Evolutionary conservation across 2,888 invertebrate species (phyloP).

Genomic region (Elmis aenea): DNA sequence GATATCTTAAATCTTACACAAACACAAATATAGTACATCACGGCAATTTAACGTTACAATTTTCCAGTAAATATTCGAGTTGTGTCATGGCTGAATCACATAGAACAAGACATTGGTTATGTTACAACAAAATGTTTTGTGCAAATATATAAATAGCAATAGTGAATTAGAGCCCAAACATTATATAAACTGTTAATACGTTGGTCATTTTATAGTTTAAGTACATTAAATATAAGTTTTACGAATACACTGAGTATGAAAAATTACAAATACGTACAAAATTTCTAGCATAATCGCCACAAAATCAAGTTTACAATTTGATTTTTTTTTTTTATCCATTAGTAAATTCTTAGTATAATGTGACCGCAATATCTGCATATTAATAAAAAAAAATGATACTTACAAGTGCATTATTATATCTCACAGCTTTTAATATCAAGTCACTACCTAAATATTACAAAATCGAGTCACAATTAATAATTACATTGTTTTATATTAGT

Average conservation of each 20-base stretch:
- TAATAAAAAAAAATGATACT: no score
- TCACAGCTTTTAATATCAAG: no score
- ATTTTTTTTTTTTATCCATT: conserved; percentile 4
- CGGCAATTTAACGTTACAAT: no score
- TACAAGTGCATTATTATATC: no score
- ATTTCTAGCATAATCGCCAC: conserved; percentile 14
- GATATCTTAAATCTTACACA: no score
- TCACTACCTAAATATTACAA: no score
- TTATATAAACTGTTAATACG: conserved; percentile 3
- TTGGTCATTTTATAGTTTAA: conserved; percentile 13
- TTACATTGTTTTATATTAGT: no score
- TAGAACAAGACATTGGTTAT: background rate
- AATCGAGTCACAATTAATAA: no score
- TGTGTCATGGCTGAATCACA: background rate
- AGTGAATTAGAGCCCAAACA: background rate
- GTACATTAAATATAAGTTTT: conserved; percentile 15
- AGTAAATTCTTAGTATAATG: conserved; percentile 3
- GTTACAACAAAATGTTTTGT: background rate
- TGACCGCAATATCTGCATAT: no score
- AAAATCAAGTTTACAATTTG: conserved; percentile 15
- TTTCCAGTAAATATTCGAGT: background rate
- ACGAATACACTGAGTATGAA: conserved; percentile 42
- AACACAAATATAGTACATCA: no score
- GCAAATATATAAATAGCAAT: background rate
- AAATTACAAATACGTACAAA: conserved; percentile 40